phyloP scores from a whole-genome alignment of 2,797 vertebrate species.

The Syndactyla subalaris region DNA sequence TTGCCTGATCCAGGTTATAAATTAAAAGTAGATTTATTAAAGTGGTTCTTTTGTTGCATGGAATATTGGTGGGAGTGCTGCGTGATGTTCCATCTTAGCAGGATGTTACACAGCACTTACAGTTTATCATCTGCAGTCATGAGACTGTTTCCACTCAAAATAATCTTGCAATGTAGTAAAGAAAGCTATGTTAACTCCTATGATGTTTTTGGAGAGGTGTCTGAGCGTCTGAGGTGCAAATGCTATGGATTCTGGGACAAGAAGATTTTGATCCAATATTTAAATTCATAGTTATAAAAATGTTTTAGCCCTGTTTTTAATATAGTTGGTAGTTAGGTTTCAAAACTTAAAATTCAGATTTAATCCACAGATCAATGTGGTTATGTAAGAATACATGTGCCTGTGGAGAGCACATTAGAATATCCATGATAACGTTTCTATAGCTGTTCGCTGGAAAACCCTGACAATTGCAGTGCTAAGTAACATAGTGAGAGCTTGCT shows the following conservation, averaged over 20 bases:
- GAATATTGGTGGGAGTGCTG: not conserved
- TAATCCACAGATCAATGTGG: fast-evolving
- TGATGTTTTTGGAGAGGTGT: not conserved
- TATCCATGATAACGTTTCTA: not conserved
- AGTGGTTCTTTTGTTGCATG: not conserved
- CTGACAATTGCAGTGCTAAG: not conserved
- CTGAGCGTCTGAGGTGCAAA: not conserved
- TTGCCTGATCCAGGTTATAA: not conserved
- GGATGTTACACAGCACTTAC: not conserved
- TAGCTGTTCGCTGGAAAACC: not conserved
- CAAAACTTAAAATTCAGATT: not conserved
- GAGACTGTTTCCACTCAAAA: not conserved
- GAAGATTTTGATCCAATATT: not conserved
- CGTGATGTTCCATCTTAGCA: not conserved
- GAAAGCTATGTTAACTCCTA: not conserved
- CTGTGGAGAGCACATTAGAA: not conserved
- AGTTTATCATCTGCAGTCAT: not conserved
- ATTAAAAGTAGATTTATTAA: not conserved
- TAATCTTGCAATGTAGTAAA: not conserved
- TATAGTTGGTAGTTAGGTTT: not conserved
- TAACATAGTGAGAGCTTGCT: not conserved
- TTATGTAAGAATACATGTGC: not conserved
- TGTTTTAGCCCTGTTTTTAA: not conserved
- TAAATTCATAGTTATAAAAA: not conserved
- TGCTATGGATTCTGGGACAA: not conserved